These are phyloP conservation scores for Bibio marci DNA, from an alignment of 2,888 invertebrate species.

Conservation along the genomic window DNA sequence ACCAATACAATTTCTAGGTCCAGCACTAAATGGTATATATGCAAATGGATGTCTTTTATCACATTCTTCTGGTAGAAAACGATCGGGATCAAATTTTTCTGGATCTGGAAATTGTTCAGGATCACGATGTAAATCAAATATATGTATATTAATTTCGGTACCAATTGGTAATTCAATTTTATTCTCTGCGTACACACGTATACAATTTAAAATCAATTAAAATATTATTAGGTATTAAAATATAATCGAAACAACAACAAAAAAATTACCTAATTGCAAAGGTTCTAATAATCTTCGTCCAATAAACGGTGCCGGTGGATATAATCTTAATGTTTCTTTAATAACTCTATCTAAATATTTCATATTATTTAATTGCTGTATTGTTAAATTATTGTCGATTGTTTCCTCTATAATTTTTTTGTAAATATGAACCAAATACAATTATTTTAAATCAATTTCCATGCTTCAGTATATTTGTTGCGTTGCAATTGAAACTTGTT, in stretches of 20 bases:
- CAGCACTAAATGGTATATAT: slow-evolving; percentile 50
- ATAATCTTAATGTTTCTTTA: slow-evolving; percentile 36
- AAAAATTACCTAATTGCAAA: slow-evolving; percentile 4
- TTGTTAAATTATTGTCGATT: too few species aligned
- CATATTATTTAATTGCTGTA: slow-evolving; percentile 20
- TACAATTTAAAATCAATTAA: too few species aligned
- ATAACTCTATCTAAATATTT: slow-evolving; percentile 36
- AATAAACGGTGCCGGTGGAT: slow-evolving; percentile 36
- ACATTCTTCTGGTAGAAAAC: slow-evolving; percentile 44
- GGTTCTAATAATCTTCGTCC: slow-evolving; percentile 19
- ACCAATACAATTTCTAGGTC: slow-evolving; percentile 52
- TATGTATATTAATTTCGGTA: slow-evolving; percentile 34
- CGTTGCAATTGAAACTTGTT: slow-evolving; percentile 13
- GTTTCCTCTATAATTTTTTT: too few species aligned
- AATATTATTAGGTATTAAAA: too few species aligned
- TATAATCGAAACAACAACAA: slow-evolving; percentile 1
- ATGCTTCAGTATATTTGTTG: too few species aligned
- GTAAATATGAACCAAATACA: too few species aligned
- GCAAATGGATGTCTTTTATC: slow-evolving; percentile 39
- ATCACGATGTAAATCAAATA: slow-evolving; percentile 47
- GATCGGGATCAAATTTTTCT: slow-evolving; percentile 34
- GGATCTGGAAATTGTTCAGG: slow-evolving; percentile 45
- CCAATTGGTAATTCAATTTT: slow-evolving; percentile 31
- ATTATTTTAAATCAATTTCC: too few species aligned
- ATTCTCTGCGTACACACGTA: too few species aligned